phyloP scores from a whole-genome alignment of 2,888 invertebrate genomes.

The Drosophila antonietae region DNA sequence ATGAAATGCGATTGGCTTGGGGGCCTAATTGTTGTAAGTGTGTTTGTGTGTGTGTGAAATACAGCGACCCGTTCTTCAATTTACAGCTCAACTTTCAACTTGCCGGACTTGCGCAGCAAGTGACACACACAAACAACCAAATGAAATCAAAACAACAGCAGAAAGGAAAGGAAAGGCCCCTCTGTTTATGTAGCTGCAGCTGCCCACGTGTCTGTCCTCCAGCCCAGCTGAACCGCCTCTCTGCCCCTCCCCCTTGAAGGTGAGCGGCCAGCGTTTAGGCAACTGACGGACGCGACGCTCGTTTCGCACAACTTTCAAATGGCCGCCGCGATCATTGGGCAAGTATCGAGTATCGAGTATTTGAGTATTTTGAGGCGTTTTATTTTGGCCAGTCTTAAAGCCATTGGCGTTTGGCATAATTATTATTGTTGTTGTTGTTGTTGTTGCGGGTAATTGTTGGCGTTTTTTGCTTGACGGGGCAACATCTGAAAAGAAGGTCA shows the following conservation, averaged over 20 bases:
- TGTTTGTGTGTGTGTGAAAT: constrained; percentile 53
- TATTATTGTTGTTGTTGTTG: constrained; percentile 55
- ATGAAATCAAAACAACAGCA: constrained; percentile 40
- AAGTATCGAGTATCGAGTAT: constrained; percentile 64
- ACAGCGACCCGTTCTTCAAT: constrained; percentile 44
- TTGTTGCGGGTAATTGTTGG: constrained; percentile 70
- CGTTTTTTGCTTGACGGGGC: constrained; percentile 62
- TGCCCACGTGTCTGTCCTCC: constrained; percentile 33
- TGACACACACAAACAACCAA: constrained; percentile 61
- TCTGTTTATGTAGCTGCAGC: constrained; percentile 31
- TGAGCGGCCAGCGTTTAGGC: constrained; percentile 25
- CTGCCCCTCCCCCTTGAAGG: neutral
- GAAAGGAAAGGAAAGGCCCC: constrained; percentile 70
- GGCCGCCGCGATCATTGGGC: constrained; percentile 53
- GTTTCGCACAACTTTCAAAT: constrained; percentile 76
- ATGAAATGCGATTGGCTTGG: constrained; percentile 45
- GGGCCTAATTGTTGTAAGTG: constrained; percentile 21
- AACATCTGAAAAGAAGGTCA: constrained; percentile 80
- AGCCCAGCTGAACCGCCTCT: constrained; percentile 25
- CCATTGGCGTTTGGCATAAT: constrained; percentile 75
- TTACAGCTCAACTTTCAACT: constrained; percentile 76
- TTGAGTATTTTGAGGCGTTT: constrained; percentile 34
- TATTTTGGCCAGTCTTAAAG: constrained; percentile 39
- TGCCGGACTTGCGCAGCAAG: constrained; percentile 76
- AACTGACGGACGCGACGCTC: constrained; percentile 46